A percentile compares a stretch with the other conserved stretches of the same genome.
phyloP scores from a whole-genome alignment of 1,140 invertebrate species.

The Papilio aristodemus region DNA sequence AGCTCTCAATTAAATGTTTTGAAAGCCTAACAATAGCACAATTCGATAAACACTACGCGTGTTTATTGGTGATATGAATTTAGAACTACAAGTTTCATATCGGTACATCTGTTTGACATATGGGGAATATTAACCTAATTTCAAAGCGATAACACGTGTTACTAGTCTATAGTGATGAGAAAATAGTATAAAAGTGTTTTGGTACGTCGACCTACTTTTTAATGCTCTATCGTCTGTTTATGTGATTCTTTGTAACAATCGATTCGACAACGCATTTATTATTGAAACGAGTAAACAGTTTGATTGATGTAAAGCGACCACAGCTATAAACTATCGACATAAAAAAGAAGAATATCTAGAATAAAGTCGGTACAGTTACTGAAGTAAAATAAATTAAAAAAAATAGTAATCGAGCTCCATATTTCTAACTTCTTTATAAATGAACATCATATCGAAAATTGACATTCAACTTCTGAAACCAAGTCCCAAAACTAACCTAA shows the following conservation, averaged over 20 bases:
- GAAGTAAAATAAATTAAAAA: background rate
- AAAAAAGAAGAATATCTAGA: background rate
- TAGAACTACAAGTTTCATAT: slow-evolving; percentile 14
- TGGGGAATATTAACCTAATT: slow-evolving; percentile 33
- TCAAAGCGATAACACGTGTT: slow-evolving; percentile 32
- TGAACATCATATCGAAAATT: too few relatives aligned
- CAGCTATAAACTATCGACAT: background rate
- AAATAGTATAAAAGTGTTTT: slow-evolving; percentile 30
- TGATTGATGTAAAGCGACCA: background rate
- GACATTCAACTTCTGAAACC: too few relatives aligned
- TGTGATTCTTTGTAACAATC: slow-evolving; percentile 2
- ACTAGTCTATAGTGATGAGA: slow-evolving; percentile 19
- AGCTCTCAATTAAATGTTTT: too few relatives aligned
- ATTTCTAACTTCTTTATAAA: too few relatives aligned
- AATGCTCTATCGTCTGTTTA: slow-evolving; percentile 8
- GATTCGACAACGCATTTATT: background rate
- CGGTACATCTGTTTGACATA: slow-evolving; percentile 31
- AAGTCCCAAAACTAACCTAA: too few relatives aligned
- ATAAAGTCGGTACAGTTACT: too few relatives aligned
- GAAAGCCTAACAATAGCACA: background rate
- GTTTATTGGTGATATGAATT: slow-evolving; percentile 20
- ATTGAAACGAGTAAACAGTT: background rate
- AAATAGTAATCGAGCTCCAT: too few relatives aligned
- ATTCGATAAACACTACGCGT: background rate
- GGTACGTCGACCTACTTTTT: slow-evolving; percentile 30